phyloP scores from a whole-genome alignment of 2,797 vertebrate species.

The Lepilemur ruficaudatus region DNA sequence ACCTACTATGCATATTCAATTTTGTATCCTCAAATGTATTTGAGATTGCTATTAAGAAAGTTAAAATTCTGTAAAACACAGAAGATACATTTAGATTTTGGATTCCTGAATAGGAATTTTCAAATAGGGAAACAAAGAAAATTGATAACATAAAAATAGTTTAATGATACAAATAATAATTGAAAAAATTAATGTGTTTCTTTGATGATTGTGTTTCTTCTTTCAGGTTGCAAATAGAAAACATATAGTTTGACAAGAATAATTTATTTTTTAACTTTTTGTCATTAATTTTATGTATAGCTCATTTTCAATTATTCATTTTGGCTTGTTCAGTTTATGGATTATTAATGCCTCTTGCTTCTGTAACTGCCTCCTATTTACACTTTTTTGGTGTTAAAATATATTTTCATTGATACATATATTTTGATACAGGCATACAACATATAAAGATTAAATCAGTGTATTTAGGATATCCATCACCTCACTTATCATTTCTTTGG shows the following conservation, averaged over 20 bases:
- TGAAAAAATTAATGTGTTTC: background rate
- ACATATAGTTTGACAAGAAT: background rate
- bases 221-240: conserved; percentile 8
- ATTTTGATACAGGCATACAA: background rate
- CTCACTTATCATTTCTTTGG: background rate
- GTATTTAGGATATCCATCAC: background rate
- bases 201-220: background rate
- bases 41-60: background rate
- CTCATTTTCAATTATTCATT: conserved; percentile 12
- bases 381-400: background rate
- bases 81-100: background rate
- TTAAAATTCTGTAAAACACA: background rate
- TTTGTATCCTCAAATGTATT: background rate
- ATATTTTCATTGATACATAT: background rate
- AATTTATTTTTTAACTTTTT: background rate
- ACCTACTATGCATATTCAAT: background rate
- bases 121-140: background rate
- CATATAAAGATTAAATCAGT: background rate
- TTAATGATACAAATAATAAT: background rate
- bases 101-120: background rate
- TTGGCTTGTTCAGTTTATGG: background rate
- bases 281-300: background rate
- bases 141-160: background rate
- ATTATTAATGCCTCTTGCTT: background rate
- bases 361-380: background rate